Base-by-base conservation (phyloP, 1,140 invertebrate genomes). In the Maniola jurtina region DNA sequence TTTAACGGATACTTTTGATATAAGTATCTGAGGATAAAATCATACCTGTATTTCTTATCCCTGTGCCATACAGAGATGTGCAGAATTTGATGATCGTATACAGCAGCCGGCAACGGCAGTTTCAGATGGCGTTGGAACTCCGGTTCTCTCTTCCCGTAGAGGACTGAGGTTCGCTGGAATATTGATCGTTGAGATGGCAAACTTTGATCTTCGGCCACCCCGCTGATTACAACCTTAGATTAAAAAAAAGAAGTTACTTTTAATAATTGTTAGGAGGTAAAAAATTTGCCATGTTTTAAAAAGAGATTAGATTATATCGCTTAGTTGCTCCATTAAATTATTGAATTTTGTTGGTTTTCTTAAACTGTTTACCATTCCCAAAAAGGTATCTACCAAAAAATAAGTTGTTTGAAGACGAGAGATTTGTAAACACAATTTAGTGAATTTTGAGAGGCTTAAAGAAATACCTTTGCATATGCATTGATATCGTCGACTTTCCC, bases 31-130 rank as follows among this genome's bases (percentile, higher is more conserved):
- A 13, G 9, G 10, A 2, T n/a, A 1, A 45, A 13, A 45, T 45
- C 42, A 5, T 75, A 90, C 88, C 88, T 71, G 62, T 88, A 90
- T 58, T 89, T 90, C 56, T 89, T 90, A 68, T 90, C 88, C 65
- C 88, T 70, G 56, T 90, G 88, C 88, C 88, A 90, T 0, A 90
- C 88, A 38, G 88, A 90, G 33, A 90, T 76, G 47, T 90, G 82
- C 0, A 90, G 76, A 70, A 83, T 76, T 62, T 90, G 88, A 47
- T 90, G 76, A 15, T 90, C 86, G 55, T 89, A 90, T 6, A 90
- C 65, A 0, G 80, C 76, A 7, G 73, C 76, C 0, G 88, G 88
- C 0, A 89, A 71, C 0, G 86, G 86, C 10, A 90, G 76, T 50
- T 80, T 86, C 14, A 90, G 67, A 48, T 90, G 88, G 6, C 88